Conservation (phyloP, 2,113 vertebrate genomes). For the Zosterops borbonicus region DNA sequence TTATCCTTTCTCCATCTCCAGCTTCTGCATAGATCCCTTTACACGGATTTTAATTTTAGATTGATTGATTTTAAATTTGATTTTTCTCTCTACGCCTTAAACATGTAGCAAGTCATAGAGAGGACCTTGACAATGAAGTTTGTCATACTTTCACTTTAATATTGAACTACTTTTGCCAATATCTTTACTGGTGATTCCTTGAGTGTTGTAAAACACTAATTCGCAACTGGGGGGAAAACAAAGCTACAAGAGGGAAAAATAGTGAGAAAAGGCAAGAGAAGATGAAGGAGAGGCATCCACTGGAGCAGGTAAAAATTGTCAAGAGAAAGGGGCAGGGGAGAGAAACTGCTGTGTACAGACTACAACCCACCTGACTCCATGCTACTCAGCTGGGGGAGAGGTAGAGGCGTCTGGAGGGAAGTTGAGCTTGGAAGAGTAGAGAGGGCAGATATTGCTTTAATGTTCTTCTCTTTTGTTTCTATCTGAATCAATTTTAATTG, state of each 20-base stretch:
- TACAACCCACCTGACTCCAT: accelerated
- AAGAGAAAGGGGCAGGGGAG: not conserved
- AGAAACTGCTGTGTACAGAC: not conserved
- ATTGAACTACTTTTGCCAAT: not conserved
- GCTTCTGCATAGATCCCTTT: not conserved
- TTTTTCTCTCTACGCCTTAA: not conserved
- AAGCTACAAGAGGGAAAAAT: not conserved
- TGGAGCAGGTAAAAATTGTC: not conserved
- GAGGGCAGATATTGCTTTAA: not conserved
- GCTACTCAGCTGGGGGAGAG: accelerated
- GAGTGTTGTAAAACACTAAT: not conserved
- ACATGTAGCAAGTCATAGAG: not conserved
- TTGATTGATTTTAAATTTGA: not conserved
- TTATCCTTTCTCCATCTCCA: not conserved
- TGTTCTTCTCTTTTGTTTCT: not conserved
- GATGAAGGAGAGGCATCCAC: not conserved
- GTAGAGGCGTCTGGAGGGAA: not conserved
- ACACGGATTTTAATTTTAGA: not conserved
- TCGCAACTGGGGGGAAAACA: accelerated
- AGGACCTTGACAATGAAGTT: not conserved
- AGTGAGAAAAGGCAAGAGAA: not conserved
- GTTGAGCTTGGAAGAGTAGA: accelerated
- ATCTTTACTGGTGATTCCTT: not conserved
- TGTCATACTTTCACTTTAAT: not conserved
- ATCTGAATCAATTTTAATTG: not conserved